Evolutionary conservation across 2,888 invertebrate species (phyloP).

Genomic region (Buathra laborator): DNA sequence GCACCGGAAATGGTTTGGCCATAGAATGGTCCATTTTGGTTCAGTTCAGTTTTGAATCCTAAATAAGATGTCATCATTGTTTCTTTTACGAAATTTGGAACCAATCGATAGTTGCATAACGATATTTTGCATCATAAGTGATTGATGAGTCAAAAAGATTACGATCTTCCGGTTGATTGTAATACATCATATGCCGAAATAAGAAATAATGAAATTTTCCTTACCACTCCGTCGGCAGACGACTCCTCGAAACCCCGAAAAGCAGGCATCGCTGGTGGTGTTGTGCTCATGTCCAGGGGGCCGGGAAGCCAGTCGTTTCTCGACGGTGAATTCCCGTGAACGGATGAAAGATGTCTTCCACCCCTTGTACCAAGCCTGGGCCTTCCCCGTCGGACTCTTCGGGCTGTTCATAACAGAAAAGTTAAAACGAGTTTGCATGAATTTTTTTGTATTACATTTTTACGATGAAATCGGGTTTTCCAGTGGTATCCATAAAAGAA

Average conservation of each 20-base stretch:
- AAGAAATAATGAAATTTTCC: slow-evolving; percentile 49
- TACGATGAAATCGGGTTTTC: not conserved
- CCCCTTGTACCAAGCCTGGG: slow-evolving; percentile 82
- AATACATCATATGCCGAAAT: not conserved
- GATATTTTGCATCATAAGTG: too few species aligned
- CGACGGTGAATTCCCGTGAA: slow-evolving; percentile 82
- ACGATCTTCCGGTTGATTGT: not conserved
- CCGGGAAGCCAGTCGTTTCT: slow-evolving; percentile 83
- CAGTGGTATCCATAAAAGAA: not conserved
- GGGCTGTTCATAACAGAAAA: slow-evolving; percentile 71
- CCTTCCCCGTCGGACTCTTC: slow-evolving; percentile 83
- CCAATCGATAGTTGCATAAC: too few species aligned
- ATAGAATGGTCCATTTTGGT: too few species aligned
- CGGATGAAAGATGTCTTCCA: slow-evolving; percentile 79
- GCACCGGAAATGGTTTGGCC: too few species aligned
- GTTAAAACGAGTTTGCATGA: not conserved
- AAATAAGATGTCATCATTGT: too few species aligned
- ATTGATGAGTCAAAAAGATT: too few species aligned
- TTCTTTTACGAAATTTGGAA: too few species aligned
- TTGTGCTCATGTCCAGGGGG: slow-evolving; percentile 83
- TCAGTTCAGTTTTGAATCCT: too few species aligned
- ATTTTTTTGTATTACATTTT: not conserved
- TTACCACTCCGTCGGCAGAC: slow-evolving; percentile 83
- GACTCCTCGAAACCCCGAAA: slow-evolving; percentile 83
- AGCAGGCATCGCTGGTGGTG: slow-evolving; percentile 82